phyloP scores from a whole-genome alignment of 2,113 vertebrate genomes.

The Ailuropoda melanoleuca region DNA sequence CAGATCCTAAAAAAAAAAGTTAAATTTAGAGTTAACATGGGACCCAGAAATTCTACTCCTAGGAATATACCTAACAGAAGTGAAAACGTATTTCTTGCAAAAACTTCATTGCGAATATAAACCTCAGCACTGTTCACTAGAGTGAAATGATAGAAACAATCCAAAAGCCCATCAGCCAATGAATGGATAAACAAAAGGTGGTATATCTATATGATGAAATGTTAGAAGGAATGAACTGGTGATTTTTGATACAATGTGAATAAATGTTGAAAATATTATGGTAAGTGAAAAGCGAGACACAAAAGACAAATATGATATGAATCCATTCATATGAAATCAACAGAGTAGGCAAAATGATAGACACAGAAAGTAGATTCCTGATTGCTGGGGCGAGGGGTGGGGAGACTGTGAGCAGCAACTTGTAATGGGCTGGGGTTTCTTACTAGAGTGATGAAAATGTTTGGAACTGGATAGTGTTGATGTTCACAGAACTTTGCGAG shows the following conservation, averaged over 20 bases:
- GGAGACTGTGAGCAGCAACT: neutral
- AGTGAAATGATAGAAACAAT: neutral
- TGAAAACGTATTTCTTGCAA: neutral
- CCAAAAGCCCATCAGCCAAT: neutral
- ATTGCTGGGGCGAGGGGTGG: neutral
- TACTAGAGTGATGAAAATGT: neutral
- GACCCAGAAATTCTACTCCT: neutral
- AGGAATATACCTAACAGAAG: neutral
- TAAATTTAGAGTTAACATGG: neutral
- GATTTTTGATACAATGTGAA: neutral
- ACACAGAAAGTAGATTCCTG: neutral
- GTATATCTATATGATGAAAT: neutral
- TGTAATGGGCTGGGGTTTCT: neutral
- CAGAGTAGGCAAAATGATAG: neutral
- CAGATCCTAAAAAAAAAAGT: neutral
- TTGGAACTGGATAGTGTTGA: neutral
- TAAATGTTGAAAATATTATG: neutral
- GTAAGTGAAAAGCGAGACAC: neutral
- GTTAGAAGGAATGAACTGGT: neutral
- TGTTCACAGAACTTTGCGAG: neutral
- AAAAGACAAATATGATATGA: neutral
- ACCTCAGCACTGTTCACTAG: neutral
- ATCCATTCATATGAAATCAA: neutral
- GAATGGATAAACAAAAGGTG: neutral
- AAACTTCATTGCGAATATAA: neutral